Evolutionary conservation across 2,113 vertebrate species (phyloP).

Genomic region (Amphiprion percula): DNA sequence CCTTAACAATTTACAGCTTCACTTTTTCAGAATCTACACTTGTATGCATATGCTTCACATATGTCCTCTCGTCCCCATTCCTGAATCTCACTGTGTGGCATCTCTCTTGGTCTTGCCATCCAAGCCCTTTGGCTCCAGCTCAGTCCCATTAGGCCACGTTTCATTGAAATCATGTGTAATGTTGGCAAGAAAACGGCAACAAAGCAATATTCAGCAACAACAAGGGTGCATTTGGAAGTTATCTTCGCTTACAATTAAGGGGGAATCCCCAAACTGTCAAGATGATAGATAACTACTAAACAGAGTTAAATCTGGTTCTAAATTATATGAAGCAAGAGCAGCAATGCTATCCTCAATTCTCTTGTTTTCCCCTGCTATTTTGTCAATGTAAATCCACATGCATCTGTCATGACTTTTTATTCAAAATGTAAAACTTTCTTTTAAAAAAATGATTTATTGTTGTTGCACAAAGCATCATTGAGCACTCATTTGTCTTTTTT

Average conservation of each 20-base stretch:
- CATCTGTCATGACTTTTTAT: background rate
- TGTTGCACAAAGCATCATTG: too few species aligned
- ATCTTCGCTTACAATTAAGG: background rate
- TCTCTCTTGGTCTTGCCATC: conserved; percentile 26
- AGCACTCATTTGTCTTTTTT: too few species aligned
- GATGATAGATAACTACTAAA: conserved; percentile 8
- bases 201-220: conserved; percentile 6
- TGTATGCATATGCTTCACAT: conserved; percentile 76
- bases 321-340: conserved; percentile 15
- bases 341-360: background rate
- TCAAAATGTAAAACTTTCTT: background rate
- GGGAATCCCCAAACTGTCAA: conserved; percentile 32
- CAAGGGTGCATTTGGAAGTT: conserved; percentile 16
- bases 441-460: too few species aligned
- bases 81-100: conserved; percentile 48
- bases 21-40: conserved; percentile 61
- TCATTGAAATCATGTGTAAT: conserved; percentile 39
- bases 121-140: conserved; percentile 31
- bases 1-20: conserved; percentile 55
- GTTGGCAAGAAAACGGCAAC: conserved; percentile 16
- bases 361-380: background rate
- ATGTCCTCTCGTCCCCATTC: conserved; percentile 61
- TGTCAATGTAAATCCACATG: too few species aligned
- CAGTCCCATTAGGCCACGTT: conserved; percentile 10
- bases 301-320: conserved; percentile 5